phyloP scores from a whole-genome alignment of 1,140 invertebrate genomes.

The Neelides sp. region DNA sequence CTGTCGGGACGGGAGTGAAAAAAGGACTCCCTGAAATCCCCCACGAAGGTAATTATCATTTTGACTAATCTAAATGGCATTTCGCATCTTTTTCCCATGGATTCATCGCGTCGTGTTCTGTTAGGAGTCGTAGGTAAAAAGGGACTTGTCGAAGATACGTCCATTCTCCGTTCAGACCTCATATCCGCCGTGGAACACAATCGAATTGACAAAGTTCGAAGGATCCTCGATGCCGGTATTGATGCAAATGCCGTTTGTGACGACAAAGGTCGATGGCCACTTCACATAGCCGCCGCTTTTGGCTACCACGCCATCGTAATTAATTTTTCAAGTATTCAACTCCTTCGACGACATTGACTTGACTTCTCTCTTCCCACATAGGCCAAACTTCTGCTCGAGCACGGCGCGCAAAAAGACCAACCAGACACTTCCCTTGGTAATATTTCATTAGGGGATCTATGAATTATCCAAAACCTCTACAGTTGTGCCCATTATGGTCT shows the following conservation, averaged over 20 bases:
- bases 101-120: no score
- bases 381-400: constrained; percentile 24
- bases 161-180: constrained; percentile 19
- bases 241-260: constrained; percentile 30
- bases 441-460: background rate
- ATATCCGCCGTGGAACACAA: constrained; percentile 29
- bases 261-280: constrained; percentile 26
- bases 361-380: no score
- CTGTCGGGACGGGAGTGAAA: no score
- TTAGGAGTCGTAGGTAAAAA: no score
- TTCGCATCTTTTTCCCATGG: no score
- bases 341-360: no score
- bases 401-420: constrained; percentile 31
- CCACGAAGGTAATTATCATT: no score
- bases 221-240: constrained; percentile 25
- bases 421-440: constrained; percentile 19
- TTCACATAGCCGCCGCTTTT: constrained; percentile 17
- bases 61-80: no score
- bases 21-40: no score
- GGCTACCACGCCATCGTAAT: constrained; percentile 25
- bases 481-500: no score
- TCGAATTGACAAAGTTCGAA: constrained; percentile 26
- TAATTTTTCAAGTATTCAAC: background rate
- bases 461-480: no score
- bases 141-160: constrained; percentile 5